Evolutionary conservation across 1,140 invertebrate genomes (phyloP).

Genomic region (Drosophila navojoa): DNA sequence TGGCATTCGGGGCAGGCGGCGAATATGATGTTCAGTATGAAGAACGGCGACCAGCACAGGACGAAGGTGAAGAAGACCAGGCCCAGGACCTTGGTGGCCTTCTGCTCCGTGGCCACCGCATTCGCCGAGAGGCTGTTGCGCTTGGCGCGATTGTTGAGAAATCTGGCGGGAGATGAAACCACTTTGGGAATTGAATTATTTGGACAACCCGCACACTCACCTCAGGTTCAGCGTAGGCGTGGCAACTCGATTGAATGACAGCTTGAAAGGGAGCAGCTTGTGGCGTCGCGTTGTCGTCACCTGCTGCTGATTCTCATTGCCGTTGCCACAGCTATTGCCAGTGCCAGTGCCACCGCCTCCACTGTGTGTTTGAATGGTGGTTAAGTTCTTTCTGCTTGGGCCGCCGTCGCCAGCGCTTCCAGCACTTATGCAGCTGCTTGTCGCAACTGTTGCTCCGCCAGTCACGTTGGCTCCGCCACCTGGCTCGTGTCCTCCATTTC

Average conservation of each 20-base stretch:
- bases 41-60: slow-evolving; percentile 95
- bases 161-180: slow-evolving; percentile 83
- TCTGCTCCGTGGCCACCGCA: slow-evolving; percentile 92
- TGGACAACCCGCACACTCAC: slow-evolving; percentile 83
- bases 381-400: slow-evolving; percentile 52
- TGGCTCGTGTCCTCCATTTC: slow-evolving; percentile 31
- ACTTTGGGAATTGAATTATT: slow-evolving; percentile 19
- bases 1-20: slow-evolving; percentile 89
- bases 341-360: not conserved
- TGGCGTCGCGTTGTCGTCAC: slow-evolving; percentile 87
- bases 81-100: slow-evolving; percentile 90
- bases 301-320: slow-evolving; percentile 40
- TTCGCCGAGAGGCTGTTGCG: slow-evolving; percentile 89
- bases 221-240: slow-evolving; percentile 86
- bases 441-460: slow-evolving; percentile 83
- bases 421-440: slow-evolving; percentile 61
- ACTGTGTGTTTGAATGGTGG: slow-evolving; percentile 57
- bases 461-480: slow-evolving; percentile 5
- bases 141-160: slow-evolving; percentile 87
- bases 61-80: slow-evolving; percentile 96
- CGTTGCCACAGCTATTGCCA: slow-evolving; percentile 16
- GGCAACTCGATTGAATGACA: slow-evolving; percentile 87
- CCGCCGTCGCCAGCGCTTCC: slow-evolving; percentile 31
- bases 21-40: slow-evolving; percentile 92
- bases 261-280: slow-evolving; percentile 87